Evolutionary conservation across 2,888 invertebrate species (phyloP), one percentile per base, ranked within the genome.

Genomic region (Machimus rusticus): DNA sequence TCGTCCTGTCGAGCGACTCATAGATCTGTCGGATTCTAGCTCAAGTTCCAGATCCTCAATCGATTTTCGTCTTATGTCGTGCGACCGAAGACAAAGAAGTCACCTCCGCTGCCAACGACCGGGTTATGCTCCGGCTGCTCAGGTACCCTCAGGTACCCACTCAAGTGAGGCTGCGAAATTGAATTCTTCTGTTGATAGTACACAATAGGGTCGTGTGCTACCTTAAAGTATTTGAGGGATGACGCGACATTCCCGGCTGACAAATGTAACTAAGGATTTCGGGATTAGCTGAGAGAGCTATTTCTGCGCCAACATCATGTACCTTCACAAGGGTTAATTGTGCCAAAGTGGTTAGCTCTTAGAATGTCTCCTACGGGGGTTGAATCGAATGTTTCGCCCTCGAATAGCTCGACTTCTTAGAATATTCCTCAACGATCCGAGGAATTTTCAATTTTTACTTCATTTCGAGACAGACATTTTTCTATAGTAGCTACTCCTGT

Each of bases 131-230:
- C 9, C 66, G 23, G 5, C 23, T 57, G 19, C 19, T 57, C n/a
- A 57, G 9, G 9, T 23, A 57, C 19, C 34, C 34, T 23, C 57
- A 57, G 57, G 57, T 57, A 28, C 46, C 23, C 31, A 51, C 51
- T 78, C 77, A 77, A n/a, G 39, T 19, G 39, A 39, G 37, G 43
- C 43, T 12, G 78, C 39, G 23, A 78, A 78, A 78, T 78, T 78
- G 78, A 43, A 78, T 78, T 78, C 78, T 78, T 78, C 66, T 66
- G 66, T 78, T 78, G 43, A 78, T 78, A 43, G 43, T 78, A 39
- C 78, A 78, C 78, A 78, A 39, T 23, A 43, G 78, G 43, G 43
- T 23, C 43, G 78, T 78, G 9, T 23, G 43, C 37, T 14, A 6
- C 23, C 23, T 37, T 43, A 19, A 78, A 39, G 43, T 78, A 78